Evolutionary conservation across 2,797 vertebrate genomes (phyloP), one percentile per base, ranked within the genome.

Genomic region (Harpagifer antarcticus): DNA sequence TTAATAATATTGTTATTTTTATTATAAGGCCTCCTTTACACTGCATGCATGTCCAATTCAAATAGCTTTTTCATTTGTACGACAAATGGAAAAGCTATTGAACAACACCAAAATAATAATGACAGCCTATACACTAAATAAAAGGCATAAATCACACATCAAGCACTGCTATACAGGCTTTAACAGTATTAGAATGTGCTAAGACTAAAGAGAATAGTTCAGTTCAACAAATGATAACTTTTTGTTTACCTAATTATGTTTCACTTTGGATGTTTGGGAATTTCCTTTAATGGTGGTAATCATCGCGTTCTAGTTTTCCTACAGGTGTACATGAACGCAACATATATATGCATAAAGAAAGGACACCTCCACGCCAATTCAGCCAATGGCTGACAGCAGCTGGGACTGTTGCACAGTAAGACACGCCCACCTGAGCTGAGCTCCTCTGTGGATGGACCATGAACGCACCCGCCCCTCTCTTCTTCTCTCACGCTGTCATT

Each of bases 401-500:
- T 1, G 58, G 8, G 17, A 3, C 40, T 33, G 55, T 59, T 68
- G 62, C 16, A 37, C 67, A 16, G 5, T 27, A 6, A 31, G 52
- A 9, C 62, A 31, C 84, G 73, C 88, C 78, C 76, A 17, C 56
- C 19, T 3, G 0, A 19, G 17, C 45, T 12, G 61, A 65, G 37
- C 49, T 31, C 42, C 42, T 76, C 52, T 52, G 65, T 72, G 55
- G 42, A 49, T 48, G 68, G 70, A 27, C 74, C 70, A 0, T 50
- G 60, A 62, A 78, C 70, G 60, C 63, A 55, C 74, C 45, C 76
- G 69, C 68, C 65, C 72, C 67, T 64, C 68, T 45, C 17, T 1
- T 23, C 81, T 72, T 64, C 84, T 91, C 90, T 90, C 86, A 90
- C 91, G 88, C 88, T 89, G 88, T 91, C 90, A 90, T 68, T 73